Percentiles rank a stretch among this genome's conserved stretches.
Conservation (phyloP, 2,113 vertebrate genomes). For the Hemicordylus capensis region DNA sequence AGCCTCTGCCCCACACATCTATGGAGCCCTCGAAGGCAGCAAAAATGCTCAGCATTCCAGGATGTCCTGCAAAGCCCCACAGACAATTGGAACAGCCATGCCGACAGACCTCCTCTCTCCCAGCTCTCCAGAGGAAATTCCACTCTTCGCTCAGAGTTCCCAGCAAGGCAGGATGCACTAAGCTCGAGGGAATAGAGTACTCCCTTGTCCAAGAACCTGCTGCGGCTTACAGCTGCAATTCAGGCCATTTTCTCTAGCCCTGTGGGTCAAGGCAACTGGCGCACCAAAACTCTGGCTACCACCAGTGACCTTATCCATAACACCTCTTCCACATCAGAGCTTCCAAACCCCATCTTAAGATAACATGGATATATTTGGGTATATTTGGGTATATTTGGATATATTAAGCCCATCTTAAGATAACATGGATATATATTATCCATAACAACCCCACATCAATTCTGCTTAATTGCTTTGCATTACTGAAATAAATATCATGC, state of each 20-base stretch:
- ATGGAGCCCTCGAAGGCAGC: background rate
- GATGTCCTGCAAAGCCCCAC: conserved; percentile 25
- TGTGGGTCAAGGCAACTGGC: background rate
- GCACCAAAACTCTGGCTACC: background rate
- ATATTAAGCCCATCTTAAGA: no score
- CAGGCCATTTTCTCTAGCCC: no score
- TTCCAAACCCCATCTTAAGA: no score
- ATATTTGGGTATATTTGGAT: no score
- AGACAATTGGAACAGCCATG: background rate
- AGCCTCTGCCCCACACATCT: background rate
- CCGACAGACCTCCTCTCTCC: background rate
- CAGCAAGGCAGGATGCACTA: background rate
- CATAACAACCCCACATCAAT: no score
- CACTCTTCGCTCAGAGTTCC: background rate
- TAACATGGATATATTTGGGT: no score
- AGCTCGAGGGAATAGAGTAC: background rate
- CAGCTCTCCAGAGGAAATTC: background rate
- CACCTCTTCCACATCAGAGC: background rate
- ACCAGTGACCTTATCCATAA: no score
- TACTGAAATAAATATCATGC: no score
- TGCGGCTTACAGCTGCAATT: background rate
- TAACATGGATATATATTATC: no score
- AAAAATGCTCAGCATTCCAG: conserved; percentile 21
- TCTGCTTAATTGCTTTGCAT: no score
- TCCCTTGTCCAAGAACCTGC: background rate